Conservation (phyloP, 2,113 vertebrate genomes). For the Brachyistius frenatus region DNA sequence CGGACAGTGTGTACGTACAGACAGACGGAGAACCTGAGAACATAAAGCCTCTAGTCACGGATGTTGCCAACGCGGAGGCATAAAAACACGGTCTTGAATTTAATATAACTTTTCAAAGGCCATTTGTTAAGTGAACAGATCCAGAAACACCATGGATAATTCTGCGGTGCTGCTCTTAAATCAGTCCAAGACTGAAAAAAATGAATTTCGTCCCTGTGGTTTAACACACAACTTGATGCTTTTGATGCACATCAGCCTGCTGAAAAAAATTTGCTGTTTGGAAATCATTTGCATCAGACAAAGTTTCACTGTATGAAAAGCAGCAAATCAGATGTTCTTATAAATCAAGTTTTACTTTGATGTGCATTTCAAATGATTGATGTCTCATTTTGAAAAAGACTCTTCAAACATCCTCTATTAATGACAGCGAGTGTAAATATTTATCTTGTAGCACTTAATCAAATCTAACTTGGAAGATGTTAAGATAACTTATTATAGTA, state of each 20-base stretch:
- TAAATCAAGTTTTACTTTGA: conserved; percentile 30
- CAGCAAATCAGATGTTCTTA: conserved; percentile 48
- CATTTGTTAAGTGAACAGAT: conserved; percentile 28
- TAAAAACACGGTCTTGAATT: too few species aligned
- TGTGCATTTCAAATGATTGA: conserved; percentile 19
- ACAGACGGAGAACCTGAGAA: too few species aligned
- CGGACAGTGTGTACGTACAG: too few species aligned
- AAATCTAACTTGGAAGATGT: neutral
- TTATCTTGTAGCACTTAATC: conserved; percentile 11
- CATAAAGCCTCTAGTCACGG: too few species aligned
- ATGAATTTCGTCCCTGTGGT: conserved; percentile 47
- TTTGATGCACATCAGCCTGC: conserved; percentile 43
- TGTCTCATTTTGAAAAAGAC: conserved; percentile 12
- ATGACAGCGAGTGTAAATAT: neutral
- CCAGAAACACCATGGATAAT: conserved; percentile 31
- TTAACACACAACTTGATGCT: conserved; percentile 37
- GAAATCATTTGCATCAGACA: conserved; percentile 35
- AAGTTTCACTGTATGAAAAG: conserved; percentile 35
- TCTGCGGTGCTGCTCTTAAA: conserved; percentile 44
- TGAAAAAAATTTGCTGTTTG: conserved; percentile 57
- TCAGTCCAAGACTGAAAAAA: conserved; percentile 39
- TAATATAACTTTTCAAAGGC: conserved; percentile 20
- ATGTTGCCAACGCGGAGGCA: too few species aligned
- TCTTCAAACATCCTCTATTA: neutral
- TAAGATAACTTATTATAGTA: neutral